phyloP scores from a whole-genome alignment of 2,113 vertebrate genomes.

The Romanogobio albipinnatus region DNA sequence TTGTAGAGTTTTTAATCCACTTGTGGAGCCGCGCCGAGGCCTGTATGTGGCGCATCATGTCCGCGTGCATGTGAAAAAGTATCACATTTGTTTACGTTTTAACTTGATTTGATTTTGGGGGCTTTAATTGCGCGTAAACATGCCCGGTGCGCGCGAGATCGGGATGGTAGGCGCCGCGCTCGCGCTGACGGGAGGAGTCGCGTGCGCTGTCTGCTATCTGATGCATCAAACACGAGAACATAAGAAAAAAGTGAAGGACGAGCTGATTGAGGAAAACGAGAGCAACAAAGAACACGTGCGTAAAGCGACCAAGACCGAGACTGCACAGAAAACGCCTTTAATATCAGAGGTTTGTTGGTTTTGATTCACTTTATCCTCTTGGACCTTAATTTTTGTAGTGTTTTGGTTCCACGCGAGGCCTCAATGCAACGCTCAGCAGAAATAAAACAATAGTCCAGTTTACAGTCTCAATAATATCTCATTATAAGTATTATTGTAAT shows the following conservation, averaged over 20 bases:
- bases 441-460: neutral
- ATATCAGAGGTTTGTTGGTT: constrained; percentile 22
- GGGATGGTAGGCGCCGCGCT: constrained; percentile 67
- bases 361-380: neutral
- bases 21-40: constrained; percentile 59
- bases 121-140: constrained; percentile 45
- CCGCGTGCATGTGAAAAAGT: neutral
- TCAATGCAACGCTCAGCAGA: neutral
- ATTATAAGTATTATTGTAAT: neutral
- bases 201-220: constrained; percentile 70
- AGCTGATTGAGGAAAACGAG: neutral
- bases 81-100: neutral
- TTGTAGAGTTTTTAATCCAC: constrained; percentile 61
- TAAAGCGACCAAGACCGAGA: constrained; percentile 8
- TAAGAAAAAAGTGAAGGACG: neutral
- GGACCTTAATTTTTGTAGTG: neutral
- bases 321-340: neutral
- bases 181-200: constrained; percentile 70
- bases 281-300: neutral
- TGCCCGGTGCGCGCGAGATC: constrained; percentile 66
- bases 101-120: neutral
- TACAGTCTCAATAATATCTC: neutral
- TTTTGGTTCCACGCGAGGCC: neutral
- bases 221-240: constrained; percentile 26
- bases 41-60: neutral